Evolutionary conservation across 2,888 invertebrate genomes (phyloP), one percentile per base, ranked within the genome.

Genomic region (Pseudolycoriella hygida): DNA sequence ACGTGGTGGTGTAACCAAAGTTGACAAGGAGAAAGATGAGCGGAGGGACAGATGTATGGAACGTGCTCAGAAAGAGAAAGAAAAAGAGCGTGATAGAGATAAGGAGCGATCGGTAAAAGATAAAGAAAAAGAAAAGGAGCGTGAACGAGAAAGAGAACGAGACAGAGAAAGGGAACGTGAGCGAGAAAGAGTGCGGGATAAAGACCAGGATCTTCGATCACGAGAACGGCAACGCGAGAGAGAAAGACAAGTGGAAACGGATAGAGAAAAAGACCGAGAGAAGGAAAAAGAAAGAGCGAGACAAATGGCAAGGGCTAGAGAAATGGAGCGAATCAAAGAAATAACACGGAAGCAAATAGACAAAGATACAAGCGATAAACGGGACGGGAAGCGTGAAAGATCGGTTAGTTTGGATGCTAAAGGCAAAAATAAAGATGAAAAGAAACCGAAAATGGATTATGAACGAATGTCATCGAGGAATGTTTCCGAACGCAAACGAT

Each of bases 401-500:
- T 50, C 52, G 25, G 42, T 30, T 31, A 51, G 45, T 20, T 45
- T 42, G 34, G 49, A 42, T 30, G 42, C 44, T 42, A 48, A 60
- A 3, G n/a, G n/a, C n/a, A n/a, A 57, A 50, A 64, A 65, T 51
- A 61, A 60, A 47, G 60, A 61, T 11, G 48, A 48, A 37, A 47
- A 48, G 17, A 47, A 49, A 11, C 40, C 49, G 10, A 50, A 50
- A 34, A 32, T 43, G 18, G 48, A 46, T 30, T 47, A 47, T 46
- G 17, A 39, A 3, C 39, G 17, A 6, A 17, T 11, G 17, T 15
- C 39, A 3, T 3, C 17, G 17, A 14, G 4, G 37, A 4, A 34
- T 2, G 68, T 71, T 19, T 66, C 69, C 1, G 72, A 74, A 57
- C 66, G 76, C 50, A 77, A 80, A 53, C 77, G 80, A 54, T 73